Percentiles rank a stretch among this genome's conserved stretches.
Conservation (phyloP, 2,797 vertebrate genomes). For the Anabacerthia variegaticeps region DNA sequence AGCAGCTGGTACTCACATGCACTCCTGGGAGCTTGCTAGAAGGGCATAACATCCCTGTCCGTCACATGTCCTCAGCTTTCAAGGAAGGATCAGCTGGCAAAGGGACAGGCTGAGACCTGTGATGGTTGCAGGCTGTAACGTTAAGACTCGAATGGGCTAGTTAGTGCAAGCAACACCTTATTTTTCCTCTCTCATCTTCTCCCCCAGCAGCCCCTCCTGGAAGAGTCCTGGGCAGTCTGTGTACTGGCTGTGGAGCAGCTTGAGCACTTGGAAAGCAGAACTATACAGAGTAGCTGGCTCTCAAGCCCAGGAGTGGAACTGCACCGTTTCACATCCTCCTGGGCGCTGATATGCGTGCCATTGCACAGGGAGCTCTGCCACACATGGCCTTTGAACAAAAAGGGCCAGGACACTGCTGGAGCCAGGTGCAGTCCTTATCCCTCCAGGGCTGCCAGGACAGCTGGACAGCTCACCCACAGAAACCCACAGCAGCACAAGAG, state of each 20-base stretch:
- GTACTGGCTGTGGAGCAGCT: neutral
- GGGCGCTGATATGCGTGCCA: neutral
- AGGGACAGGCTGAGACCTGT: neutral
- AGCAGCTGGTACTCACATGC: neutral
- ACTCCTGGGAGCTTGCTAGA: neutral
- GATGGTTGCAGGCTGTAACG: rapidly evolving
- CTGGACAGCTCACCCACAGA: neutral
- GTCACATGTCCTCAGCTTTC: neutral
- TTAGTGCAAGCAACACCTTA: neutral
- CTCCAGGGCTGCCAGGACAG: neutral
- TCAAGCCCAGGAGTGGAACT: rapidly evolving
- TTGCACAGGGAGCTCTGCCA: neutral
- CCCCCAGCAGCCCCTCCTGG: neutral
- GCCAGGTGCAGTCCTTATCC: neutral
- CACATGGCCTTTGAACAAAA: neutral
- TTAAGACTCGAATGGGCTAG: neutral
- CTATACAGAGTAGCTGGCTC: neutral
- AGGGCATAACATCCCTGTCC: neutral
- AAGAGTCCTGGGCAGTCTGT: neutral
- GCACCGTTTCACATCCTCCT: neutral
- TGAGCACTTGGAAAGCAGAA: neutral
- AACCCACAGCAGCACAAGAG: neutral
- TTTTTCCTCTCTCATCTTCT: neutral
- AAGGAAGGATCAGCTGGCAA: neutral
- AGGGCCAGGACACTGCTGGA: neutral